Percentiles rank a stretch among this genome's conserved stretches.
Conservation (phyloP, 2,888 invertebrate genomes). For the Sminthurides aquaticus region DNA sequence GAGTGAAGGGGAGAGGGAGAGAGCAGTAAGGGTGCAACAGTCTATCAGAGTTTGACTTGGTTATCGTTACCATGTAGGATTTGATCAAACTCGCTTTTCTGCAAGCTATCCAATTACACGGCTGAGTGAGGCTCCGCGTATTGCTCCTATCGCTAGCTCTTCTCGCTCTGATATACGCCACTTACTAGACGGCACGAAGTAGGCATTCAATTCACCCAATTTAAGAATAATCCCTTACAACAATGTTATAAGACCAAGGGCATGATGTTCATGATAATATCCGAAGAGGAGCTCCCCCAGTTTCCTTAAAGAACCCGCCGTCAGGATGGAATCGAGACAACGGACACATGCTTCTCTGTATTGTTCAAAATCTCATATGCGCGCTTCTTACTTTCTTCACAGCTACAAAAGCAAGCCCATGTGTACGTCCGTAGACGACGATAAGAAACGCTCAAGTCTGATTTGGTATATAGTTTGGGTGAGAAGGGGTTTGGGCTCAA, state of each 20-base stretch:
- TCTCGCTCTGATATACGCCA: slow-evolving; percentile 11
- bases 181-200: slow-evolving; percentile 21
- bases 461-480: too few species aligned
- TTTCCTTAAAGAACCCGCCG: slow-evolving; percentile 27
- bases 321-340: neutral
- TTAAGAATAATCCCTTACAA: slow-evolving; percentile 39
- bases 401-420: too few species aligned
- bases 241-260: slow-evolving; percentile 33
- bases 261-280: slow-evolving; percentile 39
- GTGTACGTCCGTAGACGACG: too few species aligned
- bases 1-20: slow-evolving; percentile 3
- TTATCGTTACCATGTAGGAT: slow-evolving; percentile 43
- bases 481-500: too few species aligned
- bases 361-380: too few species aligned
- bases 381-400: too few species aligned
- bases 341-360: neutral
- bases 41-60: slow-evolving; percentile 25
- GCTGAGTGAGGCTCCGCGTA: slow-evolving; percentile 40
- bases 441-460: too few species aligned
- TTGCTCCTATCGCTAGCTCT: slow-evolving; percentile 37
- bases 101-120: slow-evolving; percentile 44
- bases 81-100: slow-evolving; percentile 44
- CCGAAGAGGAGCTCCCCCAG: too few species aligned
- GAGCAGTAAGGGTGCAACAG: neutral
- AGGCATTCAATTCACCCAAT: slow-evolving; percentile 38